Conservation (phyloP, 2,113 vertebrate species). For the Lamprotornis superbus region DNA sequence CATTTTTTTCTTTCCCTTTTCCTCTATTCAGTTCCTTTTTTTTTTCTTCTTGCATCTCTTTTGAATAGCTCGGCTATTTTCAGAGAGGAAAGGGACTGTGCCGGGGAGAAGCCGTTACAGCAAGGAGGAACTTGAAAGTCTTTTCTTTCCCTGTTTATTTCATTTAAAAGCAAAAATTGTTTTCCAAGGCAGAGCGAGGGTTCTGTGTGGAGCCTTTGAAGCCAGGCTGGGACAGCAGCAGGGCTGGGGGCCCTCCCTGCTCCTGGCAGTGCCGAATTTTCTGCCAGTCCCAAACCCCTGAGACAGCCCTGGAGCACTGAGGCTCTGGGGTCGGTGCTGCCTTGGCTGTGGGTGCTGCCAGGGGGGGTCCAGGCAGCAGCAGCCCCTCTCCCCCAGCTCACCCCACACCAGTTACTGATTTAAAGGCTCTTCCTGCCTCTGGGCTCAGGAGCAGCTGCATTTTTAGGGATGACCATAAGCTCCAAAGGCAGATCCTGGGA, state of each 20-base stretch:
- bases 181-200: background rate
- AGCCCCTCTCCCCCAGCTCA: background rate
- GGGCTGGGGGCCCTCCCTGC: background rate
- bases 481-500: background rate
- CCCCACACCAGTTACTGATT: accelerated
- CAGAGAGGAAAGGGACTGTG: constrained; percentile 56
- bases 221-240: background rate
- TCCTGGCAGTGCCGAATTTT: accelerated
- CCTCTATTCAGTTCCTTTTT: constrained; percentile 73
- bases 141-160: constrained; percentile 49
- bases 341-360: background rate
- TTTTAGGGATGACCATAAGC: background rate
- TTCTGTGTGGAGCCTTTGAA: background rate
- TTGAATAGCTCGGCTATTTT: constrained; percentile 78
- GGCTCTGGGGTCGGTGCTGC: background rate
- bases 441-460: accelerated
- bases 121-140: constrained; percentile 64
- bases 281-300: accelerated
- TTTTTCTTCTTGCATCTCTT: constrained; percentile 52
- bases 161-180: constrained; percentile 7
- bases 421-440: accelerated
- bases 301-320: background rate
- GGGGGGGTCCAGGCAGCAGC: background rate
- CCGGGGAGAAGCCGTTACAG: constrained; percentile 63
- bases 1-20: constrained; percentile 67